These are phyloP conservation scores for Cladopsammia gracilis DNA, from an alignment of 64 coral and sea anemone species.

Conservation along the genomic window DNA sequence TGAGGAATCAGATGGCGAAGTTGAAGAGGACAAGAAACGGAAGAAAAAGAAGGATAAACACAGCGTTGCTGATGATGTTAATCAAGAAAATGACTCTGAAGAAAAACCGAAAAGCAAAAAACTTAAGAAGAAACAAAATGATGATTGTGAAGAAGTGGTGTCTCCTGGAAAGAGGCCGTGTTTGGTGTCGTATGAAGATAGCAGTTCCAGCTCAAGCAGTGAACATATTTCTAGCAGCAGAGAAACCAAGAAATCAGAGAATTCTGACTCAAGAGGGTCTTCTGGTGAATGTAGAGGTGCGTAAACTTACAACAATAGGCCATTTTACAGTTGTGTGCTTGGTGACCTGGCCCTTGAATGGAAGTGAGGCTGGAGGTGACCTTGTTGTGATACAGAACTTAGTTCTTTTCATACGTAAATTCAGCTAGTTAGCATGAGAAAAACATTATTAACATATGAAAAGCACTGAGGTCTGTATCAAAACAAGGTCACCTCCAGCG, in stretches of 20 bases:
- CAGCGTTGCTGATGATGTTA: not conserved
- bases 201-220: conserved; percentile 14
- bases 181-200: not conserved
- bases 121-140: conserved; percentile 24
- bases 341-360: too few relatives aligned
- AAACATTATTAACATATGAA: too few relatives aligned
- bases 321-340: too few relatives aligned
- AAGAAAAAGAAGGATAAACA: conserved; percentile 75
- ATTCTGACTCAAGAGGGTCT: not conserved
- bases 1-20: not conserved
- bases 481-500: too few relatives aligned
- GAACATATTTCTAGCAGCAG: not conserved
- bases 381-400: too few relatives aligned
- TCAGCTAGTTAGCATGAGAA: too few relatives aligned
- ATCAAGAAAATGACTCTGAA: not conserved
- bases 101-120: conserved; percentile 33
- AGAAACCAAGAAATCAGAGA: not conserved
- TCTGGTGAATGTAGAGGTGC: not conserved
- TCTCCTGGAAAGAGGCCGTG: conserved; percentile 5
- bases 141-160: not conserved
- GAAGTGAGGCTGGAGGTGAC: too few relatives aligned
- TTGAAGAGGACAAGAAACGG: conserved; percentile 58
- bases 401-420: too few relatives aligned
- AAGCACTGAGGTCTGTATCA: too few relatives aligned
- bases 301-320: not conserved